phyloP scores from a whole-genome alignment of 1,140 invertebrate genomes.

The Euwallacea fornicatus region DNA sequence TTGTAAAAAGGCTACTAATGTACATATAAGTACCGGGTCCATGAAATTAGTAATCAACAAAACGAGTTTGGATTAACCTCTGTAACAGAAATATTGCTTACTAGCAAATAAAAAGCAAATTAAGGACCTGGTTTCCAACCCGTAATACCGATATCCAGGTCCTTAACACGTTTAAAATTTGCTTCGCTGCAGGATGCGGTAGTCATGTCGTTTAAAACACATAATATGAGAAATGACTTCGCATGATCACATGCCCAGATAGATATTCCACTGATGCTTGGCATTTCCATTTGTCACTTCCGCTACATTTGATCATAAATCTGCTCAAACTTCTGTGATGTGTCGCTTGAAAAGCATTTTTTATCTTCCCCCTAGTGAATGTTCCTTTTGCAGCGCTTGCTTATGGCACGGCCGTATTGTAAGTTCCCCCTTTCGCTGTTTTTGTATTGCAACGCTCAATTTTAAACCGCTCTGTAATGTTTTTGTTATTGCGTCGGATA shows the following conservation, averaged over 20 bases:
- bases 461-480: conserved; percentile 11
- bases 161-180: too few relatives aligned
- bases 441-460: conserved; percentile 11
- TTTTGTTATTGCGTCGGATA: conserved; percentile 10
- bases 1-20: too few relatives aligned
- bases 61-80: too few relatives aligned
- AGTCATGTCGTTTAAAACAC: background rate
- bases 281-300: conserved; percentile 30
- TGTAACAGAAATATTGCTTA: too few relatives aligned
- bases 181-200: too few relatives aligned
- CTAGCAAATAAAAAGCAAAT: too few relatives aligned
- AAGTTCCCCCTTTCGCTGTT: conserved; percentile 10
- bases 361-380: conserved; percentile 1
- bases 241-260: background rate
- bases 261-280: conserved; percentile 13
- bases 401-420: background rate
- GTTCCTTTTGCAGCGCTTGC: background rate
- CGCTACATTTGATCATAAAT: conserved; percentile 30
- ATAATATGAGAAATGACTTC: conserved; percentile 14
- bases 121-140: too few relatives aligned
- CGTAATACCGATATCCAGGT: too few relatives aligned
- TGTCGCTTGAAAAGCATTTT: conserved; percentile 13
- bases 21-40: too few relatives aligned
- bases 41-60: too few relatives aligned
- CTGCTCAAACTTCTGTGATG: conserved; percentile 14